phyloP scores from a whole-genome alignment of 2,888 invertebrate genomes.

The Philereme vetulata region DNA sequence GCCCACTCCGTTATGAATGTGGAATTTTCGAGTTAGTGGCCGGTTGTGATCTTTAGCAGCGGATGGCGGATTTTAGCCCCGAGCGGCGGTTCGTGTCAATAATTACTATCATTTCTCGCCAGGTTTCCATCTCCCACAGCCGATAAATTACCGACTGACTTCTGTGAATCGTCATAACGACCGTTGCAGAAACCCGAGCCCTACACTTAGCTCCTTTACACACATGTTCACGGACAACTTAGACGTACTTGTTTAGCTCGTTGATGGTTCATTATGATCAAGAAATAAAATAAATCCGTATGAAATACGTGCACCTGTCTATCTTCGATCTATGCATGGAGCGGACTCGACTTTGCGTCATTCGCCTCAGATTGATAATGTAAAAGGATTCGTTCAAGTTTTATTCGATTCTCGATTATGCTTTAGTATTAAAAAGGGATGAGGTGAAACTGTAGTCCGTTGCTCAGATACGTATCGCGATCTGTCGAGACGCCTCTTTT shows the following conservation, averaged over 20 bases:
- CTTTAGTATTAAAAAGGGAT: slow-evolving; percentile 60
- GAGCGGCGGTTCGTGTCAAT: slow-evolving; percentile 76
- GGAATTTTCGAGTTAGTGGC: slow-evolving; percentile 78
- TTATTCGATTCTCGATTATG: slow-evolving; percentile 57
- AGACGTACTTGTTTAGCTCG: slow-evolving; percentile 38
- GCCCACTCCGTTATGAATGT: slow-evolving; percentile 72
- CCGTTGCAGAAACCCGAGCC: slow-evolving; percentile 58
- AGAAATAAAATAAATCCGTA: slow-evolving; percentile 31
- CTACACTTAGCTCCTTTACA: slow-evolving; percentile 62
- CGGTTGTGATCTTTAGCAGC: slow-evolving; percentile 69
- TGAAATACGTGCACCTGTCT: slow-evolving; percentile 33
- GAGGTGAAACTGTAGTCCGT: slow-evolving; percentile 64
- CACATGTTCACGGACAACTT: slow-evolving; percentile 43
- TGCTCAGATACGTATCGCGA: slow-evolving; percentile 78
- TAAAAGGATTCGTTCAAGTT: slow-evolving; percentile 47
- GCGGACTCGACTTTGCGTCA: slow-evolving; percentile 36
- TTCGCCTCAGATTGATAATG: slow-evolving; percentile 45
- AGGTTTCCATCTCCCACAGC: slow-evolving; percentile 68
- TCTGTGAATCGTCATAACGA: slow-evolving; percentile 77
- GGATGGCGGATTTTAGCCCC: slow-evolving; percentile 61
- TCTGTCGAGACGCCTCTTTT: slow-evolving; percentile 74
- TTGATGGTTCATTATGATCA: slow-evolving; percentile 32
- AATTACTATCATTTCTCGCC: slow-evolving; percentile 77
- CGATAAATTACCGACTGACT: slow-evolving; percentile 71
- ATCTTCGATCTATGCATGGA: slow-evolving; percentile 29